Evolutionary conservation across 2,888 invertebrate genomes (phyloP).

Genomic region (Bombylius discolor): DNA sequence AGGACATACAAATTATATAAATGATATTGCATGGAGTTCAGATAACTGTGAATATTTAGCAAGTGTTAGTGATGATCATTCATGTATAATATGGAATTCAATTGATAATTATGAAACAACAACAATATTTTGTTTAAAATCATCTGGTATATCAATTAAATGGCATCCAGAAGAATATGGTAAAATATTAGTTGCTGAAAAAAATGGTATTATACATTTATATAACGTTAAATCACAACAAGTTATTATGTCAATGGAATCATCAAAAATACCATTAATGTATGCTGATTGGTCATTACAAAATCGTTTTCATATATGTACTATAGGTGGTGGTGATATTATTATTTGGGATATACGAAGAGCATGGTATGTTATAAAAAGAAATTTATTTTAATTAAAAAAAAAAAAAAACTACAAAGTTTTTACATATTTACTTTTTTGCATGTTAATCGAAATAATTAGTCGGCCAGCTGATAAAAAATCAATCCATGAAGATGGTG

Average conservation of each 20-base stretch:
- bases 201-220: slow-evolving; percentile 57
- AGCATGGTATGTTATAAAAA: slow-evolving; percentile 40
- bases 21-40: slow-evolving; percentile 54
- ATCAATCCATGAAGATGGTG: slow-evolving; percentile 50
- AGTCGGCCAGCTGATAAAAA: slow-evolving; percentile 48
- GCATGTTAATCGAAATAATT: slow-evolving; percentile 13
- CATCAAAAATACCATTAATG: slow-evolving; percentile 46
- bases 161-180: slow-evolving; percentile 57
- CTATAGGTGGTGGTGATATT: slow-evolving; percentile 52
- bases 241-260: slow-evolving; percentile 52
- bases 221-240: slow-evolving; percentile 56
- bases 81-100: slow-evolving; percentile 53
- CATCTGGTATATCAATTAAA: slow-evolving; percentile 51
- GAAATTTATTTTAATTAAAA: slow-evolving; percentile 1
- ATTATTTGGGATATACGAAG: slow-evolving; percentile 54
- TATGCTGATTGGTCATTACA: slow-evolving; percentile 58
- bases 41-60: slow-evolving; percentile 50
- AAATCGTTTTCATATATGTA: slow-evolving; percentile 43
- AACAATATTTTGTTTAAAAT: slow-evolving; percentile 48
- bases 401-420: not conserved
- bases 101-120: slow-evolving; percentile 40
- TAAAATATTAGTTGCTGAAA: slow-evolving; percentile 62
- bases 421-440: not conserved
- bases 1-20: slow-evolving; percentile 56
- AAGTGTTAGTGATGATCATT: slow-evolving; percentile 64